A percentile compares a stretch with the other conserved stretches of the same genome.
Conservation (phyloP, 2,113 vertebrate species). For the Panthera leo region DNA sequence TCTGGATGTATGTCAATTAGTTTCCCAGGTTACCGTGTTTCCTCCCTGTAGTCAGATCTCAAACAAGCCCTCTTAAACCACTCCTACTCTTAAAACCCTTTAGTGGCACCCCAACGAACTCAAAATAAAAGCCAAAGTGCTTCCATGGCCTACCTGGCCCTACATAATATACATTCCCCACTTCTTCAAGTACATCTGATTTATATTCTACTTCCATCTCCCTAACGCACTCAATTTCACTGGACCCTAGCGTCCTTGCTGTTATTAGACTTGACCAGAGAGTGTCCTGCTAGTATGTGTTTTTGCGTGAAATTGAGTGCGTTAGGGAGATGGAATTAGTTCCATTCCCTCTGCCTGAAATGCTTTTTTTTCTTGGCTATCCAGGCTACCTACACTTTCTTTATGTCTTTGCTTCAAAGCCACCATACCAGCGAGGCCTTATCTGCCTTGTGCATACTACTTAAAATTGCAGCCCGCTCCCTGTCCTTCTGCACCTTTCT, state of each 20-base stretch:
- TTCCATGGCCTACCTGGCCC: not conserved
- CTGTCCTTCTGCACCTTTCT: not conserved
- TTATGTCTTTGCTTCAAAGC: not conserved
- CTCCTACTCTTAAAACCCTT: not conserved
- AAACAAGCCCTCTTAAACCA: not conserved
- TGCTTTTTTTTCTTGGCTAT: not conserved
- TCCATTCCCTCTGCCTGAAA: not conserved
- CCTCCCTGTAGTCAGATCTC: not conserved
- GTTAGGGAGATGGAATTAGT: too few relatives aligned
- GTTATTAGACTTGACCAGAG: not conserved
- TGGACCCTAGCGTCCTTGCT: not conserved
- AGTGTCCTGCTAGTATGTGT: not conserved
- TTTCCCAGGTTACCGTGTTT: not conserved
- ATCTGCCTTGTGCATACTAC: not conserved
- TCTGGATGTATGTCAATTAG: not conserved
- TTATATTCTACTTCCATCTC: not conserved
- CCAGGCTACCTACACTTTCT: not conserved
- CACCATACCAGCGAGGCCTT: not conserved
- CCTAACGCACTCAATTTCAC: not conserved
- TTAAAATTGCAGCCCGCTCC: not conserved
- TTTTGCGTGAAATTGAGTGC: not conserved
- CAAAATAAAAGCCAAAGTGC: not conserved
- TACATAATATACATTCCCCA: too few relatives aligned
- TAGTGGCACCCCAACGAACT: not conserved
- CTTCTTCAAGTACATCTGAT: not conserved